phyloP scores from a whole-genome alignment of 2,113 vertebrate genomes.

The Ochotona princeps region DNA sequence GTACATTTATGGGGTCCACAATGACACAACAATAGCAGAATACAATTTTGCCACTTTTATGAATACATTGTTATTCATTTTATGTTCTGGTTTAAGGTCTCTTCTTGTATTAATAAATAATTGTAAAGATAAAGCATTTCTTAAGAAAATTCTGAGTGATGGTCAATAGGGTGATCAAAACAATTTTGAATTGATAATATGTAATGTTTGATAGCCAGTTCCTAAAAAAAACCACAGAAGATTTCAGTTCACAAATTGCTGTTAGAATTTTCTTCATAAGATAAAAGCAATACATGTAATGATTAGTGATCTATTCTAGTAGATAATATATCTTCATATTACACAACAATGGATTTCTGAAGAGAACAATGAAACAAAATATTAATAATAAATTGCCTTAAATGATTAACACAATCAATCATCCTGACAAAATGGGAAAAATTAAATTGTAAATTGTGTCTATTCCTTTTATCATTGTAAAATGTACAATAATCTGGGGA shows the following conservation, averaged over 20 bases:
- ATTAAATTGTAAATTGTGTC: conserved; percentile 57
- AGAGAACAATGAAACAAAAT: conserved; percentile 35
- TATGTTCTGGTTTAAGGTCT: background rate
- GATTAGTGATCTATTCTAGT: background rate
- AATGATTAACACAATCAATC: conserved; percentile 53
- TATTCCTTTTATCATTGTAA: conserved; percentile 55
- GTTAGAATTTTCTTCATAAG: conserved; percentile 41
- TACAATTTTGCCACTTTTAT: background rate
- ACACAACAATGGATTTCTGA: background rate
- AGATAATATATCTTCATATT: background rate
- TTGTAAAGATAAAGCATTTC: conserved; percentile 13
- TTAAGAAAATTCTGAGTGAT: background rate
- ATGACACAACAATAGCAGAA: background rate
- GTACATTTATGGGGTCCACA: background rate
- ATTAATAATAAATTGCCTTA: conserved; percentile 59
- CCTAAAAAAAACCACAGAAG: conserved; percentile 8
- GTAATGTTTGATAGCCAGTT: background rate
- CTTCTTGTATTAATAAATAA: background rate
- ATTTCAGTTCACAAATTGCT: conserved; percentile 8
- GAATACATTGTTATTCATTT: background rate
- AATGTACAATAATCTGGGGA: conserved; percentile 31
- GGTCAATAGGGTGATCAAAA: background rate
- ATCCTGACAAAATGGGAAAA: conserved; percentile 46
- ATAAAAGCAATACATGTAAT: conserved; percentile 11
- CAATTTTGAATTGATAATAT: background rate